Evolutionary conservation across 2,797 vertebrate species (phyloP).

Genomic region (Aulostomus chinensis): DNA sequence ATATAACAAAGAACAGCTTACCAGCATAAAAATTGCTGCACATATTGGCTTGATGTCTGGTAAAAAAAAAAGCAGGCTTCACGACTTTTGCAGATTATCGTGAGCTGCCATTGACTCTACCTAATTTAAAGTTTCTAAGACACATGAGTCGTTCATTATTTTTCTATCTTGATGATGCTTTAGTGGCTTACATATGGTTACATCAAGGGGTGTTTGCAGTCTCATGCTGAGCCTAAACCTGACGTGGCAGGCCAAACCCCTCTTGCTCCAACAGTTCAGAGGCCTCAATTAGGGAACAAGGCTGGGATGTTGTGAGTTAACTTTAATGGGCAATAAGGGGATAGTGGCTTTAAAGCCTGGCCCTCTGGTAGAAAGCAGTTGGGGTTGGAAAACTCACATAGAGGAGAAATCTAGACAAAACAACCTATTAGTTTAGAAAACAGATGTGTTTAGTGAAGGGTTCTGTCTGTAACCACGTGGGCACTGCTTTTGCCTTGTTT

Average conservation of each 20-base stretch:
- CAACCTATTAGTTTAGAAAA: constrained; percentile 20
- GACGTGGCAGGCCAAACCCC: constrained; percentile 29
- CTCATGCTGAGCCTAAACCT: constrained; percentile 9
- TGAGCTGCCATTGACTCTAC: no score
- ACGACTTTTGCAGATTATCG: no score
- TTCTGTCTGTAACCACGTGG: not conserved
- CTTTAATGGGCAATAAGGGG: constrained; percentile 66
- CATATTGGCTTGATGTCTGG: not conserved
- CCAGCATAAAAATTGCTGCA: no score
- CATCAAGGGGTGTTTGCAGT: constrained; percentile 8
- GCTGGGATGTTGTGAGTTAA: constrained; percentile 62
- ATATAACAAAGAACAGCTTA: not conserved
- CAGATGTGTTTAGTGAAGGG: constrained; percentile 20
- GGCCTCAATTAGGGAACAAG: constrained; percentile 61
- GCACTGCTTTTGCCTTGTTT: not conserved
- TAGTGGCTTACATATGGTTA: not conserved
- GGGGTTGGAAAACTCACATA: constrained; percentile 24
- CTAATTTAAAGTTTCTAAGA: no score
- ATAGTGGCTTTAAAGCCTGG: constrained; percentile 45
- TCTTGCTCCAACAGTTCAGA: constrained; percentile 39
- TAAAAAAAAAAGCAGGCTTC: not conserved
- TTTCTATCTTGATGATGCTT: not conserved
- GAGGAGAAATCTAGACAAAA: constrained; percentile 20
- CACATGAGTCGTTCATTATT: no score
- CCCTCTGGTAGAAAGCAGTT: constrained; percentile 26